These are phyloP conservation scores for Lagorchestes hirsutus DNA, from an alignment of 2,797 vertebrate species.

Conservation along the genomic window DNA sequence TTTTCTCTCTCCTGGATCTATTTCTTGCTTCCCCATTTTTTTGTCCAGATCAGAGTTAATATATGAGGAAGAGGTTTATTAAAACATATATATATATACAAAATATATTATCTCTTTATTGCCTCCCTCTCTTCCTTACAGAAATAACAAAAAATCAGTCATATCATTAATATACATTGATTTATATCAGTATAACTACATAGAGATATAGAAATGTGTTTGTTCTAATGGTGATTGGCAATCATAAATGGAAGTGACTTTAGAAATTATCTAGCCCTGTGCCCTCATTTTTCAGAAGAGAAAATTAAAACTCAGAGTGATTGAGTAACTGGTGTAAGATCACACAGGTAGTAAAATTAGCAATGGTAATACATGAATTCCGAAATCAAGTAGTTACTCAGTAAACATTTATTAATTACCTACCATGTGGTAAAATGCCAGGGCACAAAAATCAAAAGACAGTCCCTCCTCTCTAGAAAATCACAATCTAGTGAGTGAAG, in stretches of 20 bases:
- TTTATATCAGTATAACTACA: not conserved
- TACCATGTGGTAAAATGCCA: not conserved
- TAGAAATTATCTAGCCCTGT: not conserved
- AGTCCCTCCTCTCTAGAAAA: not conserved
- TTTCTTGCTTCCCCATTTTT: not conserved
- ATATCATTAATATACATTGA: not conserved
- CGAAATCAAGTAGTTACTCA: not conserved
- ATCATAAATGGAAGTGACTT: not conserved
- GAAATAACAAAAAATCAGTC: not conserved
- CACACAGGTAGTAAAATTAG: not conserved
- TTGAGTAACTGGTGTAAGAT: not conserved
- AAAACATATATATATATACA: not conserved
- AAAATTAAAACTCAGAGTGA: not conserved
- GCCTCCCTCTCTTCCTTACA: not conserved
- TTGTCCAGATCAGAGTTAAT: not conserved
- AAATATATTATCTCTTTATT: not conserved
- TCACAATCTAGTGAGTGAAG: not conserved
- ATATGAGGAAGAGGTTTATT: not conserved
- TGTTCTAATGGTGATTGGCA: not conserved
- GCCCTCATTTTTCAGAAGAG: not conserved
- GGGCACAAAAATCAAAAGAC: not conserved
- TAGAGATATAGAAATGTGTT: not conserved
- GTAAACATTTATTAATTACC: not conserved
- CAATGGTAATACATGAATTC: not conserved
- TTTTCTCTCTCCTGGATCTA: too few species aligned